Evolutionary conservation across 2,113 vertebrate genomes (phyloP).

Genomic region (Genyomyrus donnyi): DNA sequence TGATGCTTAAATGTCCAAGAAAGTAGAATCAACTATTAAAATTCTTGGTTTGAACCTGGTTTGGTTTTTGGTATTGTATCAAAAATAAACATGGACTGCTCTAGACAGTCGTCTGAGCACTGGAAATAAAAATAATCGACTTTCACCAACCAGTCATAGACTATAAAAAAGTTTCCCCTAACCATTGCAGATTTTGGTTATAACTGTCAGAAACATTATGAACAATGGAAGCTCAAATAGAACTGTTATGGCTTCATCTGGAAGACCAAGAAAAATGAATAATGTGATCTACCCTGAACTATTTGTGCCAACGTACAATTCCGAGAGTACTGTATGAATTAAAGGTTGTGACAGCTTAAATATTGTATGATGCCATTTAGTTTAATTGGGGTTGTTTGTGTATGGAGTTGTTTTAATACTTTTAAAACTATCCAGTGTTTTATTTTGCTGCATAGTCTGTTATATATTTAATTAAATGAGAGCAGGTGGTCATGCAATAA

Average conservation of each 20-base stretch:
- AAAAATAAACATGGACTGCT: background rate
- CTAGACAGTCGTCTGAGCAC: background rate
- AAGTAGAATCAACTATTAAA: background rate
- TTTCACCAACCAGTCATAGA: background rate
- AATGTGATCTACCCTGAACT: background rate
- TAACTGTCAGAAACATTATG: background rate
- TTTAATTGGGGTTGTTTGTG: background rate
- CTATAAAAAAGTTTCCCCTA: background rate
- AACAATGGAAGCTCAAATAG: background rate
- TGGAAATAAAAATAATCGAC: background rate
- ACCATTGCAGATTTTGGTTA: background rate
- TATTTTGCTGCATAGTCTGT: background rate
- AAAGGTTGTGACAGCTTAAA: background rate
- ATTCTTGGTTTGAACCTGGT: background rate
- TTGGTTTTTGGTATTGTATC: background rate
- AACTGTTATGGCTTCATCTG: background rate
- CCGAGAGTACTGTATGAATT: background rate
- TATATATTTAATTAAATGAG: background rate
- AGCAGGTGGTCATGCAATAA: background rate
- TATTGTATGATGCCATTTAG: background rate
- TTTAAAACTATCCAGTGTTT: background rate
- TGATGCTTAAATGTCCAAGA: background rate
- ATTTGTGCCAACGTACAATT: background rate
- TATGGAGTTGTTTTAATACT: background rate
- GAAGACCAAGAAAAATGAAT: background rate